Evolutionary conservation across 1,140 invertebrate genomes (phyloP), one percentile per base, ranked within the genome.

Genomic region (Drosophila obscura): DNA sequence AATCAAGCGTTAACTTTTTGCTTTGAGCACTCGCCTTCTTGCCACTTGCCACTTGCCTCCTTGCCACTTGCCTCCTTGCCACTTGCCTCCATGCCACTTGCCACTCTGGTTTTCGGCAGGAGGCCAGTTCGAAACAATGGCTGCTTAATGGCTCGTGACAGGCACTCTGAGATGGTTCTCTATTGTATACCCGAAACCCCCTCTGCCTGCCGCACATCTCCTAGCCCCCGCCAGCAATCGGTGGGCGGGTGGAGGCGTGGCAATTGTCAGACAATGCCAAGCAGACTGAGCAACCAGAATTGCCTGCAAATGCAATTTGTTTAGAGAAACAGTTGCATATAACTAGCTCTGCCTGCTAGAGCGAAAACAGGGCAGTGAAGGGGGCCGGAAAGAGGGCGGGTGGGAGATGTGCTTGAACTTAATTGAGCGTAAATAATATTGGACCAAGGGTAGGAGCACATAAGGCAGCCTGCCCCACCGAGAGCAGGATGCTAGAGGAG

Each of bases 121-220:
- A 13, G 3, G 35, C 31, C 49, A 19, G 56, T 57, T 26, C 69
- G 55, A 82, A 82, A 87, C 82, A 87, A 87, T 87, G 41, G 69
- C 63, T 81, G 82, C 66, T 55, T 87, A 87, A 87, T 87, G 78
- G 83, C 63, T 79, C 67, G 82, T 87, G 65, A 71, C 75, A 58
- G 60, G 61, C 57, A 58, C 53, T 5, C 62, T 57, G 41, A 43
- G 8, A 46, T 16, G 3, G 6, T n/a, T 15, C 15, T n/a, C 6
- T 13, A 4, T 5, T 15, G 55, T 50, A 26, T 8, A 5, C 0
- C 8, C 1, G 19, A 7, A 1, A 19, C 16, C 16, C 16, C 16
- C 16, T 0, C 16, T 16, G 16, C 19, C 19, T 19, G 19, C 19
- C 16, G 16, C 16, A 28, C 6, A 6, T 28, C 6, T 2, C 7